These are phyloP conservation scores for Ophion ventricosus DNA, from an alignment of 2,888 invertebrate species.

Conservation along the genomic window DNA sequence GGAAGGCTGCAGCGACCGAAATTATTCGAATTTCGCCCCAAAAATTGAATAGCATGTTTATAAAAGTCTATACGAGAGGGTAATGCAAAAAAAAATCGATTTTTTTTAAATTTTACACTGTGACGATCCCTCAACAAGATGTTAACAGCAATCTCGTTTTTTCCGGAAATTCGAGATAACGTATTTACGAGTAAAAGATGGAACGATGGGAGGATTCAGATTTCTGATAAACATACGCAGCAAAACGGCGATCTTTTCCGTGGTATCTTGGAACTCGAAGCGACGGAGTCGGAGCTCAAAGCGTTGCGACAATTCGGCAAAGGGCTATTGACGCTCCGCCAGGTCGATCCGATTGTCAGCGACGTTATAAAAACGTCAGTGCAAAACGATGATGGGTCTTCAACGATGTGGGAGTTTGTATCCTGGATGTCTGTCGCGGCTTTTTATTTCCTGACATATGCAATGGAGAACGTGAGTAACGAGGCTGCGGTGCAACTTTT, in stretches of 20 bases:
- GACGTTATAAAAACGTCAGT: conserved; percentile 68
- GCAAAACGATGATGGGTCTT: not conserved
- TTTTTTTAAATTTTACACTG: no score
- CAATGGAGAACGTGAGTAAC: conserved; percentile 21
- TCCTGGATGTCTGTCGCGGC: not conserved
- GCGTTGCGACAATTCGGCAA: conserved; percentile 70
- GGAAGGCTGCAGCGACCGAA: no score
- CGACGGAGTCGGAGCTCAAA: conserved; percentile 71
- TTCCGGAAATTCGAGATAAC: not conserved
- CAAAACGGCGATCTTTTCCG: conserved; percentile 62
- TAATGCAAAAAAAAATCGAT: no score
- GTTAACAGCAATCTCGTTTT: not conserved
- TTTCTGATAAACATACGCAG: conserved; percentile 47
- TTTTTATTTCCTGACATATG: not conserved
- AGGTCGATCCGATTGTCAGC: conserved; percentile 75
- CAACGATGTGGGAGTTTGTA: not conserved
- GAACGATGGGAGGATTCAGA: not conserved
- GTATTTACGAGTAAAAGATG: not conserved
- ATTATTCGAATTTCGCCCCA: no score
- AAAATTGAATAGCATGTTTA: no score
- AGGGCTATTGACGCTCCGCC: conserved; percentile 71
- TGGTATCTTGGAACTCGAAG: conserved; percentile 71
- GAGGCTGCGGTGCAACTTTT: not conserved
- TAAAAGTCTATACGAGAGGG: no score
- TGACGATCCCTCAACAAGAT: no score